Evolutionary conservation across 2,888 invertebrate species (phyloP).

Genomic region (Omphaloscelis lunosa): DNA sequence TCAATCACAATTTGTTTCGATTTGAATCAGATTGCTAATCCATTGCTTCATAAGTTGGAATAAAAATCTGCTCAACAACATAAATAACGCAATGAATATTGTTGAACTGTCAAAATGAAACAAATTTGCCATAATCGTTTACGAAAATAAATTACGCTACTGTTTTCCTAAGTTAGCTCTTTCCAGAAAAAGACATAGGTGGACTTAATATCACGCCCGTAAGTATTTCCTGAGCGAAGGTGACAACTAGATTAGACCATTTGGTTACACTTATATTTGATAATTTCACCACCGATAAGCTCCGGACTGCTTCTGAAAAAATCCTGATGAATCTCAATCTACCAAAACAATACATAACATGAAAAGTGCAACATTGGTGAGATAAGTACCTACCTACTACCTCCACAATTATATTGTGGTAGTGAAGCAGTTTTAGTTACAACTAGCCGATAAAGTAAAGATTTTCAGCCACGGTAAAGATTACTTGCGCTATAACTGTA

Average conservation of each 20-base stretch:
- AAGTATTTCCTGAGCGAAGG: background rate
- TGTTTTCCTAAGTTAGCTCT: background rate
- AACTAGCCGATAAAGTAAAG: background rate
- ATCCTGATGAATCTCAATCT: background rate
- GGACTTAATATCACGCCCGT: too few species aligned
- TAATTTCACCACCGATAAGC: background rate
- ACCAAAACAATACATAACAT: background rate
- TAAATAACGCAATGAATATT: too few species aligned
- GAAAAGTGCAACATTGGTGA: background rate
- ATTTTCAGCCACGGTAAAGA: background rate
- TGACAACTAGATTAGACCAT: background rate
- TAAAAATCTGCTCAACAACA: too few species aligned
- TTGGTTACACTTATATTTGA: too few species aligned
- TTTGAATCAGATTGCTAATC: too few species aligned
- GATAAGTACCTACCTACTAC: background rate
- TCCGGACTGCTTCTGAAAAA: background rate
- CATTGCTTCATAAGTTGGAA: too few species aligned
- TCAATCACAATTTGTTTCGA: too few species aligned
- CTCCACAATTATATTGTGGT: too few species aligned
- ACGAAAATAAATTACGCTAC: too few species aligned
- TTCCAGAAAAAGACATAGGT: slow-evolving; percentile 1
- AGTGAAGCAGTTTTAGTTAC: background rate
- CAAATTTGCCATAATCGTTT: too few species aligned
- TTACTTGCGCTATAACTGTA: background rate
- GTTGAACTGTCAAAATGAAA: too few species aligned